Evolutionary conservation across 2,888 invertebrate genomes (phyloP).

Genomic region (Hylaea fasciaria): DNA sequence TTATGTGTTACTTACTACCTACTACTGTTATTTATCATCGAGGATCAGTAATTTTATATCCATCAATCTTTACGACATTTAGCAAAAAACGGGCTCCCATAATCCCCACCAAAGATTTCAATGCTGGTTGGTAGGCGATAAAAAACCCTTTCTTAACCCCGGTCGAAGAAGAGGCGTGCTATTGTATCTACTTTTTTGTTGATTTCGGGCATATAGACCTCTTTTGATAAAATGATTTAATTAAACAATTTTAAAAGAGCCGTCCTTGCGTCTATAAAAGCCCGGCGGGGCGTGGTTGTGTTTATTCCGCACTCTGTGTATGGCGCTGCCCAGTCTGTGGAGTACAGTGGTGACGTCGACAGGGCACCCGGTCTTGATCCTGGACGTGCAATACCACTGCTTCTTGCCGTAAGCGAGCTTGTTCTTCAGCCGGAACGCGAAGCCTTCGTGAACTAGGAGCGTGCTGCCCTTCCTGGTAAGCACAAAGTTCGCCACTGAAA

Average conservation of each 20-base stretch:
- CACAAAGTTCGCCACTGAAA: conserved; percentile 42
- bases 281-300: conserved; percentile 75
- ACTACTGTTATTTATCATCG: too few species aligned
- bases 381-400: conserved; percentile 77
- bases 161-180: too few species aligned
- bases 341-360: conserved; percentile 49
- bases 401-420: conserved; percentile 78
- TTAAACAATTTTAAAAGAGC: background rate
- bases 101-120: too few species aligned
- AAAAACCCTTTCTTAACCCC: too few species aligned
- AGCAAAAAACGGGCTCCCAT: too few species aligned
- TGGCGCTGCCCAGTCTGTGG: conserved; percentile 60
- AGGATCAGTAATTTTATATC: too few species aligned
- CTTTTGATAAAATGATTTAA: background rate
- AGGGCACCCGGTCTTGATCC: conserved; percentile 73
- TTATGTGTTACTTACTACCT: too few species aligned
- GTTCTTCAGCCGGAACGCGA: conserved; percentile 74
- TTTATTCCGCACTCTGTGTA: conserved; percentile 67
- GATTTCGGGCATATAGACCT: background rate
- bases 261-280: conserved; percentile 70
- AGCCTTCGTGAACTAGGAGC: conserved; percentile 71
- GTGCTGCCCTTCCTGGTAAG: conserved; percentile 74
- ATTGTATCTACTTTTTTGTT: too few species aligned
- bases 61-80: too few species aligned
- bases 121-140: too few species aligned